phyloP scores from a whole-genome alignment of 1,140 invertebrate genomes.

The Drosophila athabasca region DNA sequence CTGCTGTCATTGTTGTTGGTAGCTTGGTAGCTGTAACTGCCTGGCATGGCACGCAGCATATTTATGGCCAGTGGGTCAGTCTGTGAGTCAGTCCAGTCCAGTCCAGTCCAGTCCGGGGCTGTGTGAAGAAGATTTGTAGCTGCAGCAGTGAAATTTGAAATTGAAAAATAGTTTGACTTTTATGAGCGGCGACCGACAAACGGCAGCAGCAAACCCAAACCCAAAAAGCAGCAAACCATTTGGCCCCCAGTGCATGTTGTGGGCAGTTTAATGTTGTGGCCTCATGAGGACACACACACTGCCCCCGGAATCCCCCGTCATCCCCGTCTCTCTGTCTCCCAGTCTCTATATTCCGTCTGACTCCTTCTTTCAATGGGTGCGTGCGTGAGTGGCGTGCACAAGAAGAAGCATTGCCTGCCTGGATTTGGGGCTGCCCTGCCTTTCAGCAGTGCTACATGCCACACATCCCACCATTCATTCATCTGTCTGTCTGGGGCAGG shows the following conservation, averaged over 20 bases:
- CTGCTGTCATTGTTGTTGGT: background rate
- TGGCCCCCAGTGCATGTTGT: slow-evolving; percentile 44
- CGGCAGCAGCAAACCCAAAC: slow-evolving; percentile 13
- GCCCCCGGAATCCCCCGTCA: background rate
- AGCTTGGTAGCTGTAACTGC: slow-evolving; percentile 18
- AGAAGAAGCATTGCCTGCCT: slow-evolving; percentile 32
- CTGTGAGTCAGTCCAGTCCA: slow-evolving; percentile 32
- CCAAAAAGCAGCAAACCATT: slow-evolving; percentile 13
- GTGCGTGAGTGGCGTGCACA: slow-evolving; percentile 43
- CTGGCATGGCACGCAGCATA: slow-evolving; percentile 71
- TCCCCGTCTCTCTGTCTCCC: background rate
- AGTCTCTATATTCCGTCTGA: background rate
- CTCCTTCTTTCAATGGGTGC: slow-evolving; percentile 6
- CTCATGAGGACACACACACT: too few species aligned
- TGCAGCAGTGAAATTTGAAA: slow-evolving; percentile 79
- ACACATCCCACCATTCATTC: too few species aligned
- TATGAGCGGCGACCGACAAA: slow-evolving; percentile 74
- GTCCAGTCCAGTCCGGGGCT: slow-evolving; percentile 8
- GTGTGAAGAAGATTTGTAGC: slow-evolving; percentile 75
- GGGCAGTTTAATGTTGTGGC: slow-evolving; percentile 43
- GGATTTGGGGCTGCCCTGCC: slow-evolving; percentile 26
- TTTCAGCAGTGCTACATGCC: slow-evolving; percentile 3
- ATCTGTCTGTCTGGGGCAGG: too few species aligned
- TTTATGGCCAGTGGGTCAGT: slow-evolving; percentile 77
- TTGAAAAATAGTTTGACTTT: slow-evolving; percentile 82